Conservation (phyloP, 2,113 vertebrate genomes). For the Sorex araneus region DNA sequence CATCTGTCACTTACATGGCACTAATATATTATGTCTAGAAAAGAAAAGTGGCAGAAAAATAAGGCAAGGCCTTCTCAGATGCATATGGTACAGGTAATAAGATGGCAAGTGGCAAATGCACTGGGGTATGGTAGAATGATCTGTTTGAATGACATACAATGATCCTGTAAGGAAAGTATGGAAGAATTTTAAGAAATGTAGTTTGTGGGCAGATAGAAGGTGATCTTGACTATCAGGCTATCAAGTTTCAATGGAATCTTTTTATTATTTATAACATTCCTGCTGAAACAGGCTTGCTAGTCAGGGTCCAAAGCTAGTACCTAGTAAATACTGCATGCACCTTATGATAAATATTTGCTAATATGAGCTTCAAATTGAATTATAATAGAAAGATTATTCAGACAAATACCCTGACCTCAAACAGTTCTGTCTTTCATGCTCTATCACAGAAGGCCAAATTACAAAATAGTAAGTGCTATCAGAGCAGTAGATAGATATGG, state of each 20-base stretch:
- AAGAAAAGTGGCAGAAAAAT: conserved; percentile 47
- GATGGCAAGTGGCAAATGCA: not conserved
- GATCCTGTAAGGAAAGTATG: not conserved
- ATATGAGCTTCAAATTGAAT: not conserved
- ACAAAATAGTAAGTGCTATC: not conserved
- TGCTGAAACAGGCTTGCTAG: not conserved
- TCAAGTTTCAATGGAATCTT: not conserved
- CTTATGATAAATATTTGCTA: conserved; percentile 23
- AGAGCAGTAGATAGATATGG: not conserved
- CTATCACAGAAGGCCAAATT: not conserved
- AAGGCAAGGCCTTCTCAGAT: not conserved
- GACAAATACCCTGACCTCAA: not conserved
- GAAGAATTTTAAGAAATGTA: not conserved
- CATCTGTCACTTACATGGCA: not conserved
- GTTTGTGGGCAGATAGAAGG: not conserved
- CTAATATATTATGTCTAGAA: conserved; percentile 17
- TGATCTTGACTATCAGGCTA: not conserved
- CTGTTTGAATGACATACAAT: not conserved
- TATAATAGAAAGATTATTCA: not conserved
- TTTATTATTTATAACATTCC: conserved; percentile 35
- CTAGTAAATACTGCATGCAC: not conserved
- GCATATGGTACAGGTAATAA: not conserved
- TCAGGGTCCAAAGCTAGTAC: not conserved
- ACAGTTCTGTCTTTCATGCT: not conserved
- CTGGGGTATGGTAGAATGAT: not conserved